Evolutionary conservation across 1,140 invertebrate genomes (phyloP), one percentile per base, ranked within the genome.

Genomic region (Nasonia giraulti): DNA sequence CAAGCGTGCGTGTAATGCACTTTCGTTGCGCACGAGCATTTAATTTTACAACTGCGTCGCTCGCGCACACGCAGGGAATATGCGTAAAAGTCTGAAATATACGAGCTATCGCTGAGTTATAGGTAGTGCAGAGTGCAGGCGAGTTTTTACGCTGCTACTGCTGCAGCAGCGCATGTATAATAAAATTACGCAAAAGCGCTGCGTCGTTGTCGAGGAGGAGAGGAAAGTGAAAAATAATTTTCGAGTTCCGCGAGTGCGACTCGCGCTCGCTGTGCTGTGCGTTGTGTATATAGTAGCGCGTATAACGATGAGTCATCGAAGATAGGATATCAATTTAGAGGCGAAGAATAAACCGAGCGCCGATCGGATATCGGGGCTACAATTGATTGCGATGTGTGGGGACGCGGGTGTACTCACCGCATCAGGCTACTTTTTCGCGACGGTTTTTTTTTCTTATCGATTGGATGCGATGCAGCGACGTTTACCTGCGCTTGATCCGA

Each of bases 311-410:
- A 80, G 31, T 74, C 75, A 79, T 47, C 77, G 33, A 84, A 74
- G 68, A 68, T 84, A 84, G 50, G 68, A 80, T 84, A 80, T 80
- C 69, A 84, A 83, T 84, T 74, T 80, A 66, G 69, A 84, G 40
- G 47, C 10, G 33, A 23, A 84, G 44, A 73, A 84, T 71, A 84
- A 73, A 68, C 20, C 5, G n/a, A 27, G 44, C 23, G 73, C 62
- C 17, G 55, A 78, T 82, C 75, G 14, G 74, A 82, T 82, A 76
- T 76, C 73, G n/a, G 2, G 7, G 44, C 71, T 62, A 55, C 73
- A 44, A 82, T 82, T 27, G 81, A 76, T 74, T 76, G 10, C n/a
- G 33, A 23, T 6, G 17, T 23, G 27, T 27, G 27, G 27, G 37
- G 2, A 83, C 74, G 23, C 33, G 27, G 27, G 27, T 33, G 71